Evolutionary conservation across 1,140 invertebrate species (phyloP).

Genomic region (Drosophila virilis): DNA sequence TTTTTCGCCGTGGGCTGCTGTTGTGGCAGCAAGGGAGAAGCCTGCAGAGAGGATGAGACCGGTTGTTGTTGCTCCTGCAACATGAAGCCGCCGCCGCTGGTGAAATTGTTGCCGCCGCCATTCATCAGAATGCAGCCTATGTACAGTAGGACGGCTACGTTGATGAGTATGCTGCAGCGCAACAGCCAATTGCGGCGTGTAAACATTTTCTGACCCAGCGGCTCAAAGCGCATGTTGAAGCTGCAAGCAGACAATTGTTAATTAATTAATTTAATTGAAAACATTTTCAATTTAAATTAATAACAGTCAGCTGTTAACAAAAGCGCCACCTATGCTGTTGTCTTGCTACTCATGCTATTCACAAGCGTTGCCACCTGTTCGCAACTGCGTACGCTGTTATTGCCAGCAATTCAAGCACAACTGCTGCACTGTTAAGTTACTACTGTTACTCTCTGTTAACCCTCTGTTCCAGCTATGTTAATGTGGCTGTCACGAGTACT

Average conservation of each 20-base stretch:
- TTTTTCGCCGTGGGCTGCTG: constrained; percentile 60
- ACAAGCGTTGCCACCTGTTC: constrained; percentile 17
- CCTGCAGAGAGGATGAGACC: constrained; percentile 48
- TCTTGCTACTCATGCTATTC: constrained; percentile 12
- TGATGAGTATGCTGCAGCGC: constrained; percentile 89
- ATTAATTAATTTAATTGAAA: neutral
- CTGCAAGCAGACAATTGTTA: constrained; percentile 36
- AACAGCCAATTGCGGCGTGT: constrained; percentile 89
- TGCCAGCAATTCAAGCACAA: no score
- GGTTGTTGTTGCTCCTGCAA: constrained; percentile 66
- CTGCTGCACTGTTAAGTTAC: neutral
- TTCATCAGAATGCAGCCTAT: constrained; percentile 86
- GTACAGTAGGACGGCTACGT: constrained; percentile 89
- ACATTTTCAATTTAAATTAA: neutral
- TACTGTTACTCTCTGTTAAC: neutral
- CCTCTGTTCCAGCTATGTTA: neutral
- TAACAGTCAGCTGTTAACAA: neutral
- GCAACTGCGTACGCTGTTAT: neutral
- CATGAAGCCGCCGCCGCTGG: constrained; percentile 72
- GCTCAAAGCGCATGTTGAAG: constrained; percentile 79
- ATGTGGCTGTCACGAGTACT: neutral
- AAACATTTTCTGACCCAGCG: constrained; percentile 84
- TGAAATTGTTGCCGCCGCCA: constrained; percentile 77
- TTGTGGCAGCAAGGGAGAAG: constrained; percentile 45
- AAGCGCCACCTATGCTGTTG: constrained; percentile 25